A percentile compares a stretch with the other conserved stretches of the same genome.
These are phyloP conservation scores for Meloidogyne hapla DNA, from an alignment of 1,140 invertebrate species.

Conservation along the genomic window DNA sequence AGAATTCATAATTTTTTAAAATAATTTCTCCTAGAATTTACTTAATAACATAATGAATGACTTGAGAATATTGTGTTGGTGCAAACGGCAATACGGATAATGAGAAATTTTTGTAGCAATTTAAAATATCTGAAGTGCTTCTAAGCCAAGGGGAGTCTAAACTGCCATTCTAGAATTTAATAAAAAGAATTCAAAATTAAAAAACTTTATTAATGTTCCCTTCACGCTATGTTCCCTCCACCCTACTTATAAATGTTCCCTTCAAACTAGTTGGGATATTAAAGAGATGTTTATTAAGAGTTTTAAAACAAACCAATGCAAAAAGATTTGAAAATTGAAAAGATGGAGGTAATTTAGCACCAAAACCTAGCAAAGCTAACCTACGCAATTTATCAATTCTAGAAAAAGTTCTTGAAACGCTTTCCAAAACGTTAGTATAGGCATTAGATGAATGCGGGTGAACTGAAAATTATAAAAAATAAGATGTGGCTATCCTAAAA, in stretches of 20 bases:
- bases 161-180: conserved; percentile 37
- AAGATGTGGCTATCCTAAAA: no score
- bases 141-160: conserved; percentile 44
- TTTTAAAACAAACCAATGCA: conserved; percentile 35
- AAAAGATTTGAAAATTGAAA: conserved; percentile 50
- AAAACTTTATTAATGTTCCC: no score
- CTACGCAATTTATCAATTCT: conserved; percentile 38
- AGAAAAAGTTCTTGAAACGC: conserved; percentile 26
- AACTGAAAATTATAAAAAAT: conserved; percentile 24
- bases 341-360: conserved; percentile 49
- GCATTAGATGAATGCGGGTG: conserved; percentile 45
- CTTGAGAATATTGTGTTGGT: conserved; percentile 48
- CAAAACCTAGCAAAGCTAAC: conserved; percentile 50
- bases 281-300: background rate
- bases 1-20: background rate
- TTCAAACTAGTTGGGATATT: no score
- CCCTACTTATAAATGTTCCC: no score
- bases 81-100: conserved; percentile 49
- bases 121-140: conserved; percentile 35
- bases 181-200: conserved; percentile 20
- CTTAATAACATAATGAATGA: conserved; percentile 53
- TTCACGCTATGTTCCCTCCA: background rate
- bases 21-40: no score
- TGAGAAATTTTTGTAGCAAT: conserved; percentile 35
- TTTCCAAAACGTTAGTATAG: conserved; percentile 37